Base-by-base conservation (phyloP, 2,113 vertebrate species). In the Passer montanus region DNA sequence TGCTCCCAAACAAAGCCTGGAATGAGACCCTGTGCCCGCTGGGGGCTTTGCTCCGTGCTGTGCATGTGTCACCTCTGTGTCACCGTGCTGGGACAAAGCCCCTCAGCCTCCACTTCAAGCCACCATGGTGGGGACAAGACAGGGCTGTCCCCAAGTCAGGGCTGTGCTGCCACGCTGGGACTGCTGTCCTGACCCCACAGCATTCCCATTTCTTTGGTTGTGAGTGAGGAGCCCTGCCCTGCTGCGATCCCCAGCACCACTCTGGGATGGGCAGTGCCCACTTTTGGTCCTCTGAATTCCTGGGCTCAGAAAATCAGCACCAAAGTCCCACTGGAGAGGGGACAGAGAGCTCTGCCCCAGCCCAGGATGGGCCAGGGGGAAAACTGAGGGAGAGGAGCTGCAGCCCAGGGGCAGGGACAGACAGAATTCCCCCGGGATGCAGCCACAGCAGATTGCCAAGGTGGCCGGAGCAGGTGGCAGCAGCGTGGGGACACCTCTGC, bases 221-320 rank as follows among this genome's bases (percentile, higher is more conserved):
- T 9, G 19, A 41, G 4, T 2, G 3, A 30, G 24, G 43, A 53
- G 11, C 46, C 4, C 14, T 39, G 43, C 33, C 18, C 37, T 35
- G 22, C 41, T 41, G 52, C 0, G 3, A 9, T 6, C 55, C 43
- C 18, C 70, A 60, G 41, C 12, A 10, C 5, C 22, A 6, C 5
- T 11, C 21, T 70, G 1, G 0, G 46, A 22, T 0, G 1, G 15
- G 20, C 7, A 2, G 12, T 9, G 15, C 53, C 14, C 15, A 1
- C 26, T 43, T 79, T 26, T 6, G 8, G 2, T 33, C 30, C n/a
- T 35, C 18, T 37, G 77, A 18, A 8, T 11, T 11, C 15, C 43
- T 27, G 15, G 28, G 43, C 46, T 77, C 7, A 8, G 41, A 37
- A 86, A 76, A 73, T 43, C 33, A 63, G 6, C 76, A 47, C 41